These are phyloP conservation scores for Myotis brandtii DNA, from an alignment of 2,113 vertebrate species.

Conservation along the genomic window DNA sequence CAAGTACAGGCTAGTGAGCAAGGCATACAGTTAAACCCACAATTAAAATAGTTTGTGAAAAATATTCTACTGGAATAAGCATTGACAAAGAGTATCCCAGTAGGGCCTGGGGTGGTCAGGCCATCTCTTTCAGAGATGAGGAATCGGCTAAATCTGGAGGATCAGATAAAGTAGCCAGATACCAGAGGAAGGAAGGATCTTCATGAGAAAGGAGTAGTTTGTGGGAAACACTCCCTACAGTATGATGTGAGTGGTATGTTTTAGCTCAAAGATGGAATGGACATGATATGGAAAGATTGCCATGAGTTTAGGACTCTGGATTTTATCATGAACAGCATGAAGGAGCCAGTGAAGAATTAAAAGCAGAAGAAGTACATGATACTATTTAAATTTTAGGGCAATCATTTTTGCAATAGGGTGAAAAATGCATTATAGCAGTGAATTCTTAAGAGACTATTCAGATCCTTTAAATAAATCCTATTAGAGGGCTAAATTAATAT, in stretches of 20 bases:
- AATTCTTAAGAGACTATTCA: conserved; percentile 29
- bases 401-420: conserved; percentile 10
- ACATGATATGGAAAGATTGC: neutral
- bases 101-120: neutral
- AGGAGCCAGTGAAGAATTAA: neutral
- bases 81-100: neutral
- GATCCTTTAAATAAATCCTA: conserved; percentile 38
- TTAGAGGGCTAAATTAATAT: neutral
- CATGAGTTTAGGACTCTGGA: neutral
- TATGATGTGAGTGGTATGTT: too few relatives aligned
- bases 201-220: neutral
- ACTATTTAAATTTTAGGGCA: neutral
- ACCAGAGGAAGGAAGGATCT: neutral
- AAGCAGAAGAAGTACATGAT: neutral
- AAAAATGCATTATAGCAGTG: conserved; percentile 18
- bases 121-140: neutral
- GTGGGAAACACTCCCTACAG: neutral
- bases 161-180: neutral
- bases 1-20: neutral
- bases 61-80: neutral
- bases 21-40: neutral
- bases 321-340: neutral
- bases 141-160: neutral
- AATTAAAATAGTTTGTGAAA: neutral
- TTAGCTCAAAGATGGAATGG: neutral